A percentile compares a stretch with the other conserved stretches of the same genome.
Evolutionary conservation across 53 echinoderm and acorn worm genomes (phyloP).

Genomic region (Stichopus horrens): DNA sequence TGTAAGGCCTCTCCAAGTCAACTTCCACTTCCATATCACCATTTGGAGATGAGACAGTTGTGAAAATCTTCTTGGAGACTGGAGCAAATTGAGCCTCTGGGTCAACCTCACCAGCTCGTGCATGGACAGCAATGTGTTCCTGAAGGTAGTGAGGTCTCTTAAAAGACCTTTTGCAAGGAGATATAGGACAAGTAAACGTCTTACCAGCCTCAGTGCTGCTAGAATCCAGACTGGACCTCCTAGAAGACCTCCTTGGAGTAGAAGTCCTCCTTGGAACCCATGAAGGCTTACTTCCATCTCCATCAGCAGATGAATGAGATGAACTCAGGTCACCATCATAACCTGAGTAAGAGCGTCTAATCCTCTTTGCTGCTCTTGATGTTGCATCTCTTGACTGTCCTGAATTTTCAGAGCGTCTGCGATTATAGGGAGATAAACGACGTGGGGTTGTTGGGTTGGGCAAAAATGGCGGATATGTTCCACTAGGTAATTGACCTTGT

Average conservation of each 20-base stretch:
- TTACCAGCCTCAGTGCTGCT: neutral
- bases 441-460: neutral
- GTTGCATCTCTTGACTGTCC: neutral
- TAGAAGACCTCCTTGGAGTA: neutral
- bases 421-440: neutral
- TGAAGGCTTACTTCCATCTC: conserved; percentile 12
- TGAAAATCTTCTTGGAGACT: conserved; percentile 21
- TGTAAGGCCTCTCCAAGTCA: conserved; percentile 83
- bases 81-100: neutral
- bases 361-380: neutral
- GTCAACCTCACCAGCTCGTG: conserved; percentile 20
- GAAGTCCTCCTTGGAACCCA: neutral
- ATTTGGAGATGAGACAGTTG: conserved; percentile 18
- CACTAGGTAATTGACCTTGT: conserved; percentile 20
- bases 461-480: neutral
- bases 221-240: conserved; percentile 19
- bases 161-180: conserved; percentile 42
- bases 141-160: conserved; percentile 32
- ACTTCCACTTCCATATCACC: conserved; percentile 46
- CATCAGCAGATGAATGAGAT: conserved; percentile 22
- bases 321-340: neutral
- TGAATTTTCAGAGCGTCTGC: neutral
- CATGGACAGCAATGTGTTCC: conserved; percentile 35
- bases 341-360: neutral
- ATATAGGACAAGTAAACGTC: conserved; percentile 29